A percentile compares a stretch with the other conserved stretches of the same genome.
Evolutionary conservation across 2,113 vertebrate genomes (phyloP).

Genomic region (Sylvietta virens): DNA sequence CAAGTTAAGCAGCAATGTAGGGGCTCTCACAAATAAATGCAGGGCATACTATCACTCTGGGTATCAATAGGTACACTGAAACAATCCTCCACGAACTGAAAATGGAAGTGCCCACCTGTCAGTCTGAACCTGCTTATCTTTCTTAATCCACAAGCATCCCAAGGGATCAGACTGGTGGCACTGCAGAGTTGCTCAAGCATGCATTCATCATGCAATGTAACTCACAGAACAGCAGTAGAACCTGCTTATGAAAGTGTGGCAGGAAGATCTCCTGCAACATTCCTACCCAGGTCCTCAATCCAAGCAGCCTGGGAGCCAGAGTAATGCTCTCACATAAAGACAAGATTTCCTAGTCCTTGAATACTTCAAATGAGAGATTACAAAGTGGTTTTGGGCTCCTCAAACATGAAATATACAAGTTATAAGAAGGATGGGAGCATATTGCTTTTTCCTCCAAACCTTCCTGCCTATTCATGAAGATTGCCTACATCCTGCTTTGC

Average conservation of each 20-base stretch:
- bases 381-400: not conserved
- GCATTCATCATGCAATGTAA: not conserved
- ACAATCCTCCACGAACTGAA: not conserved
- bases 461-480: not conserved
- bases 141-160: not conserved
- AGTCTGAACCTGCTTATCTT: not conserved
- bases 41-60: not conserved
- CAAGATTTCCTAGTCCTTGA: not conserved
- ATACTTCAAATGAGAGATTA: not conserved
- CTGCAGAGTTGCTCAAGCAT: not conserved
- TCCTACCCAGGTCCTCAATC: not conserved
- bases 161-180: not conserved
- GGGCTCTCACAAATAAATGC: not conserved
- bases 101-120: not conserved
- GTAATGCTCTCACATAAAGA: not conserved
- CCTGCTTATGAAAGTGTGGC: not conserved
- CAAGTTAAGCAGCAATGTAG: not conserved
- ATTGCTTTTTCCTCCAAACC: not conserved
- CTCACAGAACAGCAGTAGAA: not conserved
- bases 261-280: not conserved
- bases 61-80: not conserved
- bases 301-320: not conserved
- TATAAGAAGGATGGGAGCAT: not conserved
- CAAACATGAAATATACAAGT: not conserved
- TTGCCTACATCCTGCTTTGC: not conserved